Conservation (phyloP, 35 echinoderm and acorn worm species). For the Chiridota heheva region DNA sequence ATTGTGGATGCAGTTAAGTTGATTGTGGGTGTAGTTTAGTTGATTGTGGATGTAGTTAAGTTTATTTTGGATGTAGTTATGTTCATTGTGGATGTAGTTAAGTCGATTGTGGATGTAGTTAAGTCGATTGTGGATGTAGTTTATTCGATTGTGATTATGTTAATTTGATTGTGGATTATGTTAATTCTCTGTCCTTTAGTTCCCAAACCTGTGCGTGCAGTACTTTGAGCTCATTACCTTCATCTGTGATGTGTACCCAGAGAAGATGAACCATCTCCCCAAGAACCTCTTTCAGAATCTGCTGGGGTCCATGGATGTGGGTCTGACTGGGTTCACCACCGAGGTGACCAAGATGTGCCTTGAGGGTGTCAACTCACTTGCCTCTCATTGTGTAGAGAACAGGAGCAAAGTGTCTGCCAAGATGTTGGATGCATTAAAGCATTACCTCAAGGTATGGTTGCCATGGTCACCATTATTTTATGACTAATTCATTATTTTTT, state of each 20-base stretch:
- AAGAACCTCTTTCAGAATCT: slow-evolving; percentile 79
- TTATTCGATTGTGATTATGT: too few species aligned
- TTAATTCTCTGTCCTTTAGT: slow-evolving; percentile 37
- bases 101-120: too few species aligned
- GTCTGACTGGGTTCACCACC: slow-evolving; percentile 71
- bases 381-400: slow-evolving; percentile 63
- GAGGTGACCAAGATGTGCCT: slow-evolving; percentile 89
- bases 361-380: slow-evolving; percentile 70
- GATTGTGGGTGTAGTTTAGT: too few species aligned
- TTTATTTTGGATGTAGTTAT: too few species aligned
- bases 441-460: slow-evolving; percentile 74
- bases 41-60: too few species aligned
- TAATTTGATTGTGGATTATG: too few species aligned
- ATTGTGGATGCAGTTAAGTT: too few species aligned
- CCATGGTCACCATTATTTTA: not conserved
- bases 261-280: slow-evolving; percentile 57
- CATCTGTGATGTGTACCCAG: slow-evolving; percentile 85
- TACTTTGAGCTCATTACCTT: slow-evolving; percentile 94
- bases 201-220: slow-evolving; percentile 84
- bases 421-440: slow-evolving; percentile 64
- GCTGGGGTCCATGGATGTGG: slow-evolving; percentile 82
- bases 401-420: slow-evolving; percentile 24
- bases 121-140: too few species aligned
- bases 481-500: not conserved
- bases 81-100: too few species aligned